Conservation (phyloP, 2,888 invertebrate genomes). For the Tanytarsus gracilentus region DNA sequence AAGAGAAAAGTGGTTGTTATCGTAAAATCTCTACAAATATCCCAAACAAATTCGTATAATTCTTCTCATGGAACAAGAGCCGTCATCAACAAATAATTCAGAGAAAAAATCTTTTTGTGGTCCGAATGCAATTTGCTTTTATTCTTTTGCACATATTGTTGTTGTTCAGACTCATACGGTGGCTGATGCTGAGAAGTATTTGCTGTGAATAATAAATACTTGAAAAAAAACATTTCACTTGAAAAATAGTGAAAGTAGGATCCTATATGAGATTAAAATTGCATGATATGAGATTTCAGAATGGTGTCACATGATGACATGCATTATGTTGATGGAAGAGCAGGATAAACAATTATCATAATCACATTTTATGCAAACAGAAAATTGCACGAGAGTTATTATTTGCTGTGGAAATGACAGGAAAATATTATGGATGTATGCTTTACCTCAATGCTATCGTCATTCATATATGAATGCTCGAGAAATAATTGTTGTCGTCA, state of each 20-base stretch:
- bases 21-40: constrained; percentile 8
- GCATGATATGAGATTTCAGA: no score
- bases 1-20: constrained; percentile 7
- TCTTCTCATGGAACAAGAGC: neutral
- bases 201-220: no score
- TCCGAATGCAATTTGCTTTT: no score
- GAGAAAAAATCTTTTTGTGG: no score
- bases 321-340: neutral
- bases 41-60: constrained; percentile 13
- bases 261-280: no score
- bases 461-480: no score
- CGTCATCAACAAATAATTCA: neutral
- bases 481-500: no score
- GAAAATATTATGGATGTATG: constrained; percentile 5
- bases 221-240: no score
- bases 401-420: neutral
- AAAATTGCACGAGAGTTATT: neutral
- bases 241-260: no score
- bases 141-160: no score
- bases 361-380: neutral
- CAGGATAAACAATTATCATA: neutral
- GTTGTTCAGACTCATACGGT: no score
- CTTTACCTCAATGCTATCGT: neutral
- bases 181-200: no score
- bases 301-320: neutral